Evolutionary conservation across 2,113 vertebrate genomes (phyloP).

Genomic region (Festucalex cinctus): DNA sequence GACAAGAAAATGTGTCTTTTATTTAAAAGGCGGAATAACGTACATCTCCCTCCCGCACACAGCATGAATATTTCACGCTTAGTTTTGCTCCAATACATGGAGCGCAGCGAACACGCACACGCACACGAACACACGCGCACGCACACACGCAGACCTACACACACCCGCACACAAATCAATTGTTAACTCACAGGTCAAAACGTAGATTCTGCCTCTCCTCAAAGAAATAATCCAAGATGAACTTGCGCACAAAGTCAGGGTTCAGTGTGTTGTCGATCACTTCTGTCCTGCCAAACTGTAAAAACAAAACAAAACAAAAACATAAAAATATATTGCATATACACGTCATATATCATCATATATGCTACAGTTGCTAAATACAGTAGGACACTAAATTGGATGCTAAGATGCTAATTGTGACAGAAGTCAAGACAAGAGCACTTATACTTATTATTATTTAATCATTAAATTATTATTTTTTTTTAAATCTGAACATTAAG

Average conservation of each 20-base stretch:
- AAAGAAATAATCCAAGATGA: conserved; percentile 96
- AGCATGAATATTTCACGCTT: conserved; percentile 63
- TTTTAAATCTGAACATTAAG: too few relatives aligned
- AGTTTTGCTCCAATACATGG: conserved; percentile 24
- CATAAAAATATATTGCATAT: neutral
- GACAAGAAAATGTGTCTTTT: conserved; percentile 47
- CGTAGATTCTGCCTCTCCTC: conserved; percentile 96
- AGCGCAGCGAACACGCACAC: conserved; percentile 1
- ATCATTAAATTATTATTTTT: too few relatives aligned
- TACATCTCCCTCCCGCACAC: conserved; percentile 32
- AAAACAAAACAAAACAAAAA: conserved; percentile 14
- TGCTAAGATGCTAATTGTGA: neutral
- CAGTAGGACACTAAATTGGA: neutral
- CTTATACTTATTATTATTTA: too few relatives aligned
- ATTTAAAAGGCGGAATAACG: conserved; percentile 48
- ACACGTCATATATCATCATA: neutral
- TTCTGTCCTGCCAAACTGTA: conserved; percentile 92
- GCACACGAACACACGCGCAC: conserved; percentile 14
- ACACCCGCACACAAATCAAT: neutral
- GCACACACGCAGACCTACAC: conserved; percentile 1
- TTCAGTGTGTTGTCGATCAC: conserved; percentile 97
- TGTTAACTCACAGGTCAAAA: conserved; percentile 91
- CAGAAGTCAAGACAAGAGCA: neutral
- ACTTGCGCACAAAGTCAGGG: conserved; percentile 96
- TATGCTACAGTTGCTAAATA: neutral